Evolutionary conservation across 2,888 invertebrate genomes (phyloP).

Genomic region (Chaitophorus viminalis): DNA sequence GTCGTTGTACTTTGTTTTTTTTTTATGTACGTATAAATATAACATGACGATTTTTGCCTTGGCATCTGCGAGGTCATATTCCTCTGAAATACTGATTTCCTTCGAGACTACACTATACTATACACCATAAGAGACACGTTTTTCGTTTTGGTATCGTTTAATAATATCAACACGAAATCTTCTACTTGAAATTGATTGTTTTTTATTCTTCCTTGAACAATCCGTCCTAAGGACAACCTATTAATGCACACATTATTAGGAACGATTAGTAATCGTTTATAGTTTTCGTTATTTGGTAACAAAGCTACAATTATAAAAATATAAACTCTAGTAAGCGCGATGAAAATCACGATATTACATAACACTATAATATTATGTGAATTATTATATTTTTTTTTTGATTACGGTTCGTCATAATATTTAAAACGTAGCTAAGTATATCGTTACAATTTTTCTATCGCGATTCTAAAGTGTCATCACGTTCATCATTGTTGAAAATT

Average conservation of each 20-base stretch:
- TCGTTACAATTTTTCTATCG: no score
- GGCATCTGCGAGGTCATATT: conserved; percentile 57
- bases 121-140: conserved; percentile 19
- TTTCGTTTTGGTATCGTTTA: conserved; percentile 44
- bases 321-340: background rate
- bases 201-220: conserved; percentile 46
- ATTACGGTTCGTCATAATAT: no score
- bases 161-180: conserved; percentile 52
- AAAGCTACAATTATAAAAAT: background rate
- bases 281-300: background rate
- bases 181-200: conserved; percentile 26
- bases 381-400: no score
- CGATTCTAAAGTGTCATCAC: no score
- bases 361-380: no score
- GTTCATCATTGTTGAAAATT: no score
- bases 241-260: background rate
- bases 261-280: background rate
- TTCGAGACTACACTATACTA: conserved; percentile 18
- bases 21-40: background rate
- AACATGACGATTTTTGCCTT: conserved; percentile 46
- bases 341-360: no score
- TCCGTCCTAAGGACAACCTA: conserved; percentile 7
- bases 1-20: conserved; percentile 44
- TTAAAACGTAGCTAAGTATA: no score
- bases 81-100: conserved; percentile 49